Base-by-base conservation (phyloP, 2,888 invertebrate species). In the Phengaris arion region DNA sequence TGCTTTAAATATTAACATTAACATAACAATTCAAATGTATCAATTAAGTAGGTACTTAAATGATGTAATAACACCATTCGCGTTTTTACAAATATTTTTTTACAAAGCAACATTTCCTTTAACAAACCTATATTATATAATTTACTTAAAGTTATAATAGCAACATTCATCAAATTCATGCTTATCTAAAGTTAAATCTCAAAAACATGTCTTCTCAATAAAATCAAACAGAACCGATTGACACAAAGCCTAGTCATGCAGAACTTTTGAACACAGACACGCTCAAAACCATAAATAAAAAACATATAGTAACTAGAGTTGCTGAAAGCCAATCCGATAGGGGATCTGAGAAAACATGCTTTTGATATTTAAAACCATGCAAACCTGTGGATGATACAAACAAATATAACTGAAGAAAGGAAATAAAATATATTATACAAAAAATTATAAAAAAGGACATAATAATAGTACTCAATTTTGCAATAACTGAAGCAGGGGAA, bases 271-370 rank as follows among this genome's bases (percentile, higher is more conserved):
- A 51, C 59, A 69, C 72, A 78, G 79, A 79, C 77, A 82, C 78
- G 79, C 75, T 78, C 74, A 79, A 80, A 82, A 78, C 84, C 48
- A 48, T 48, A 48, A 85, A 81, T 82, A 80, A 79, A 79, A 82
- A 57, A 85, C 70, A 12, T 82, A 84, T 22, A 0, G 22, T 22
- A 22, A 22, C 22, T 22, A 22, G 22, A 22, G 22, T 22, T 22
- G 22, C 1, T 22, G 22, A 80, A 79, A 80, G 79, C 79, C 81
- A 72, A 69, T 55, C 82, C 82, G 79, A 80, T 72, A 78, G 83
- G 83, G 81, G 84, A 85, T 86, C 81, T 79, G 86, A 89, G 89
- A 89, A 89, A 88, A 90, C 91, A 91, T 92, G 91, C 92, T 86
- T 86, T 81, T 82, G 84, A 83, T 82, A 72, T 13, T 52, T 54